A percentile compares a stretch with the other conserved stretches of the same genome.
phyloP scores from a whole-genome alignment of 2,888 invertebrate genomes.

The Acronicta psi region DNA sequence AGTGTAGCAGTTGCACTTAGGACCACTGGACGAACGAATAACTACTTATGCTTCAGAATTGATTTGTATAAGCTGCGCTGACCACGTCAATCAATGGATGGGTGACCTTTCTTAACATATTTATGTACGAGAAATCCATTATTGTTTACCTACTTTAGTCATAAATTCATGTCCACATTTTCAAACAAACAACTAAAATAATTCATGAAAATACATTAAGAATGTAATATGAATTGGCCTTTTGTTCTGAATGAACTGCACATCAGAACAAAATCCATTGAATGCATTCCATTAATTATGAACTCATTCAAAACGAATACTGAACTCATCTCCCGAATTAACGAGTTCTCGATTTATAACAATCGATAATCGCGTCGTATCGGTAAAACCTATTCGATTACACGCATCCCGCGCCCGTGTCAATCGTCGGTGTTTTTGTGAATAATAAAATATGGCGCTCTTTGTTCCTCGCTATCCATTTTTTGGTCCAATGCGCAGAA shows the following conservation, averaged over 20 bases:
- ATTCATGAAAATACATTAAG: neutral
- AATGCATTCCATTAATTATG: constrained; percentile 11
- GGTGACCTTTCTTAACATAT: too few relatives aligned
- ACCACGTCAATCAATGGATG: too few relatives aligned
- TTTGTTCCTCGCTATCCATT: constrained; percentile 11
- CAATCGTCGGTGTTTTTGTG: constrained; percentile 25
- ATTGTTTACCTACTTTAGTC: too few relatives aligned
- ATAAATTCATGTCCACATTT: too few relatives aligned
- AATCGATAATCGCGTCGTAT: constrained; percentile 13
- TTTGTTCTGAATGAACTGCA: too few relatives aligned
- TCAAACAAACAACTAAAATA: too few relatives aligned
- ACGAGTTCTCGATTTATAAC: constrained; percentile 23
- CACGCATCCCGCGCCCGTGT: constrained; percentile 15
- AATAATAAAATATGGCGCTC: constrained; percentile 24
- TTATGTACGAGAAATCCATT: too few relatives aligned
- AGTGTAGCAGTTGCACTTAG: too few relatives aligned
- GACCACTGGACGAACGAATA: too few relatives aligned
- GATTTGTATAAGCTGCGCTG: too few relatives aligned
- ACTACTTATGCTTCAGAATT: too few relatives aligned
- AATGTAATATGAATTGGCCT: neutral
- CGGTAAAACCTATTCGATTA: constrained; percentile 20
- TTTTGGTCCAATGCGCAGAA: constrained; percentile 4
- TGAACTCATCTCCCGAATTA: constrained; percentile 4
- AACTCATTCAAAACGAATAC: constrained; percentile 9
- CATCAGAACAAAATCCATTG: constrained; percentile 4